phyloP scores from a whole-genome alignment of 2,888 invertebrate species.

The Psylliodes chrysocephalus region DNA sequence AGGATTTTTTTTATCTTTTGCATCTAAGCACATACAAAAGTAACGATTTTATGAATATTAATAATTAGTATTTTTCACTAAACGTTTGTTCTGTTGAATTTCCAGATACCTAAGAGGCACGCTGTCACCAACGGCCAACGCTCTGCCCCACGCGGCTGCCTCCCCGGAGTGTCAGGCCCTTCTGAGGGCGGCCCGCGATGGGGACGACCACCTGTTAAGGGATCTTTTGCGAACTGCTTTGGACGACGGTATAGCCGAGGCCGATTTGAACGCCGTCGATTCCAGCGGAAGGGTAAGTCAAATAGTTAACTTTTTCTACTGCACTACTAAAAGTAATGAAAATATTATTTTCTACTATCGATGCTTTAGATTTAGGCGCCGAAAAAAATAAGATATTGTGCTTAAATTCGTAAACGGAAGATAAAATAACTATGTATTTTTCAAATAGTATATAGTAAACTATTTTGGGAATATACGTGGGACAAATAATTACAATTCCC shows the following conservation, averaged over 20 bases:
- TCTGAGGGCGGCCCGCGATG: conserved; percentile 68
- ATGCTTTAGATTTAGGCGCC: too few species aligned
- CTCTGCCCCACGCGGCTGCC: conserved; percentile 56
- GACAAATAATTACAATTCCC: background rate
- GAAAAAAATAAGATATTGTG: too few species aligned
- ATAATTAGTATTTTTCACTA: too few species aligned
- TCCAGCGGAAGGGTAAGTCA: conserved; percentile 69
- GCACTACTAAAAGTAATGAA: too few species aligned
- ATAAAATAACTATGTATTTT: too few species aligned
- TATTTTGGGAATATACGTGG: background rate
- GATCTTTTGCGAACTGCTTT: conserved; percentile 63
- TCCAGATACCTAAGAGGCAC: conserved; percentile 61
- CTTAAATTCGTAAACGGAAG: too few species aligned
- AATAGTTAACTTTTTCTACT: background rate
- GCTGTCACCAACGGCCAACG: conserved; percentile 63
- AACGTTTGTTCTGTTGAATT: too few species aligned
- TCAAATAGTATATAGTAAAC: too few species aligned
- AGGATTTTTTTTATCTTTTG: too few species aligned
- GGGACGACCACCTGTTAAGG: conserved; percentile 63
- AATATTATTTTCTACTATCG: too few species aligned
- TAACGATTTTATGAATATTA: too few species aligned
- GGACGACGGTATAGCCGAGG: conserved; percentile 24
- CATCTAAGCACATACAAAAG: too few species aligned
- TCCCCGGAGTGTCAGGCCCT: conserved; percentile 61
- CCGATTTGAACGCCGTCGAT: conserved; percentile 68